These are phyloP conservation scores for Dasypolia templi DNA, from an alignment of 2,888 invertebrate species.

Conservation along the genomic window DNA sequence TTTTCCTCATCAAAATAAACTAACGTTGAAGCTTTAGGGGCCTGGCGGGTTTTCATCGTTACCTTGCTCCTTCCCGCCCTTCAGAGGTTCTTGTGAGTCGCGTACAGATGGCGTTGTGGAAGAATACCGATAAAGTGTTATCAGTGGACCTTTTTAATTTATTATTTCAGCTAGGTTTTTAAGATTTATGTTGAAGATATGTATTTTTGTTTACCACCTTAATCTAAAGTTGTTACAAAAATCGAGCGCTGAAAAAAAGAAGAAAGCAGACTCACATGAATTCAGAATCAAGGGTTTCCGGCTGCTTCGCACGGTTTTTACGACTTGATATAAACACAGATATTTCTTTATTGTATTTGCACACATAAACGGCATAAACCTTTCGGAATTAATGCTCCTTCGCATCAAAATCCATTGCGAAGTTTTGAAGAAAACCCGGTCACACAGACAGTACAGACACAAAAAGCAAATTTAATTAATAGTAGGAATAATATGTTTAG, in stretches of 20 bases:
- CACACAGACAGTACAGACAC: background rate
- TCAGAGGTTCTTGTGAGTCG: slow-evolving; percentile 8
- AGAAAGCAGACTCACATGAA: background rate
- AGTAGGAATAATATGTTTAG: background rate
- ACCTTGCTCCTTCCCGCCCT: slow-evolving; percentile 36
- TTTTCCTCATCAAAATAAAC: slow-evolving; percentile 24
- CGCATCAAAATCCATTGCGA: background rate
- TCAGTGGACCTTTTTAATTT: no score
- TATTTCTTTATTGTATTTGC: background rate
- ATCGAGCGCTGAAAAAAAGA: background rate
- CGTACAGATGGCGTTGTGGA: slow-evolving; percentile 61
- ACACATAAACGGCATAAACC: background rate
- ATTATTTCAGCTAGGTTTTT: background rate
- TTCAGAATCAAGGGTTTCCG: background rate
- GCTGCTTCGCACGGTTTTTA: background rate
- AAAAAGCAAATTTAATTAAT: background rate
- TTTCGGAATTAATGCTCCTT: background rate
- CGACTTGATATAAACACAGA: background rate
- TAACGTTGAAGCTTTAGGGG: slow-evolving; percentile 13
- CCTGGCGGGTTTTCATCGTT: slow-evolving; percentile 10
- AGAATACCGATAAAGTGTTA: background rate
- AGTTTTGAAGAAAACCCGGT: background rate
- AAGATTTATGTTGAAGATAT: background rate
- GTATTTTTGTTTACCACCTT: no score
- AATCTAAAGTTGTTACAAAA: background rate